These are phyloP conservation scores for Athene cunicularia DNA, from an alignment of 2,113 vertebrate species.

Conservation along the genomic window DNA sequence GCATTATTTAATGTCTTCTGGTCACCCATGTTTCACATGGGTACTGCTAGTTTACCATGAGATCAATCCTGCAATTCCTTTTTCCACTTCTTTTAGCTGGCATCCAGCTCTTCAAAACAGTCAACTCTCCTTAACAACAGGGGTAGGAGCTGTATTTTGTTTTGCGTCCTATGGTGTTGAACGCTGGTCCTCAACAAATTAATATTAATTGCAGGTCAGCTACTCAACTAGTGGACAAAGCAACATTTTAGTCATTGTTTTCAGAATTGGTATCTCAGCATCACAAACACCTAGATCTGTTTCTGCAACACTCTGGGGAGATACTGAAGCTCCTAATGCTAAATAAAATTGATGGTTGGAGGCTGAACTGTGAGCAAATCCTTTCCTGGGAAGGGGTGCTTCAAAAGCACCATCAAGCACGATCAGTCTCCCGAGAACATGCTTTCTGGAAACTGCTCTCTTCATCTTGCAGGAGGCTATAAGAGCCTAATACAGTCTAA, in stretches of 20 bases:
- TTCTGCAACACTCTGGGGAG: not conserved
- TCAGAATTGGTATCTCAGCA: rapidly evolving
- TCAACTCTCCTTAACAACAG: not conserved
- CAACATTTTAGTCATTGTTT: not conserved
- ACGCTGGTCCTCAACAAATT: not conserved
- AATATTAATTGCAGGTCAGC: not conserved
- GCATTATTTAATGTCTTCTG: not conserved
- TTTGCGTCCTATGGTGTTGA: not conserved
- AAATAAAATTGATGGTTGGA: not conserved
- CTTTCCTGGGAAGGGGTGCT: not conserved
- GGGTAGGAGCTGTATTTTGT: not conserved
- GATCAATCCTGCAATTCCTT: not conserved
- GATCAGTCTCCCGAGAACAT: rapidly evolving
- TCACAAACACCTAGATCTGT: not conserved
- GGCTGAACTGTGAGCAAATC: not conserved
- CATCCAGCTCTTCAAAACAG: not conserved
- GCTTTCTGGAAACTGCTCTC: not conserved
- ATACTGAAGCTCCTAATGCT: not conserved
- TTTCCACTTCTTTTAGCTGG: not conserved
- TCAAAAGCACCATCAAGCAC: not conserved
- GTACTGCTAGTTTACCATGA: not conserved
- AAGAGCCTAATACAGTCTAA: not conserved
- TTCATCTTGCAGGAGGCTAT: not conserved
- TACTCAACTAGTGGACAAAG: not conserved
- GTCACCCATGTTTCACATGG: not conserved